Base-by-base conservation (phyloP, 2,797 vertebrate species). In the Xiphophorus birchmanni region DNA sequence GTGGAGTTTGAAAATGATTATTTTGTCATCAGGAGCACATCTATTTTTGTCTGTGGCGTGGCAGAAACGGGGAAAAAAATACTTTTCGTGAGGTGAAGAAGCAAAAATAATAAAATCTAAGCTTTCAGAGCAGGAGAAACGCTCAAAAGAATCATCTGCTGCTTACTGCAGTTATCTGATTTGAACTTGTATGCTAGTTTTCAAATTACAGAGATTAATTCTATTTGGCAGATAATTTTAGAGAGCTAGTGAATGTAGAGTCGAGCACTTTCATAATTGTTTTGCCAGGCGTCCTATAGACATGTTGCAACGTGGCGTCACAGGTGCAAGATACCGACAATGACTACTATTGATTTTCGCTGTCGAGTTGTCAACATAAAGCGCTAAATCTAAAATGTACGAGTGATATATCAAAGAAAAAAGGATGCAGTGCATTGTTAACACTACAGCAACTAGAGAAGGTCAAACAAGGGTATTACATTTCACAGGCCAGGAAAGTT, bases 11-110 rank as follows among this genome's bases (percentile, higher is more conserved):
- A 71, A 81, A 83, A 50, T 79, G 5, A 87, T 86, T 80, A 54
- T 77, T 83, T 81, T 26, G 37, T 54, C 81, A 73, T 80, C 29
- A 63, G 73, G 42, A 86, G 40, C 50, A 67, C 3, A 8, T 82
- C 84, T 91, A 79, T 90, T 89, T 91, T 84, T 77, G 78, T 81
- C 75, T 54, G 63, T 47, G 37, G 58, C 80, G 42, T 65, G 73
- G 26, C 7, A 60, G 45, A 35, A 47, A 77, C 60, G 45, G 63
- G 42, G 74, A 48, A 60, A 40, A 58, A 10, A 32, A 40, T 80
- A 12, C 50, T 60, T 47, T 47, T 23, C 1, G 56, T 45, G 29
- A 71, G 52, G 11, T 54, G 76, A 73, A 18, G 42, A 79, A 82
- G 80, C 60, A 73, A n/a, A 35, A 21, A 15, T n/a, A 73, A 74